Evolutionary conservation across 2,113 vertebrate genomes (phyloP), one percentile per base, ranked within the genome.

Genomic region (Erythrocercus mccallii): DNA sequence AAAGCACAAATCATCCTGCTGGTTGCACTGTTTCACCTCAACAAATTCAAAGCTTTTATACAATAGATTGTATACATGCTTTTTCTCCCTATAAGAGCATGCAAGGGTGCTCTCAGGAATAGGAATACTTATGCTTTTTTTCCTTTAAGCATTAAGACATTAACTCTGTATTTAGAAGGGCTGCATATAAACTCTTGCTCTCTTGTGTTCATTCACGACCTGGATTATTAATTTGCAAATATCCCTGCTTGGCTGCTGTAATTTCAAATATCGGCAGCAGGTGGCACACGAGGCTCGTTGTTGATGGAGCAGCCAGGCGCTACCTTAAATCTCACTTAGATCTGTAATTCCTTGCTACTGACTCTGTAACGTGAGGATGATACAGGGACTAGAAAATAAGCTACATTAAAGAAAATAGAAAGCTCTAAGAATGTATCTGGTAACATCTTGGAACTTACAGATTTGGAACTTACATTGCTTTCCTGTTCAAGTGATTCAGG

Each of bases 251-350:
- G 0, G 47, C 18, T 78, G 62, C 77, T 95, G 95, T 53, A 80
- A 40, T 93, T 83, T 65, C 83, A 57, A 12, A 0, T 11, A 20
- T 40, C 28, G 61, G 30, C 73, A 6, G 30, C 45, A 96, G 96
- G 77, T 93, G 96, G 90, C 86, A 56, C 25, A 57, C 21, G 7
- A 86, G 47, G 61, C 61, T 87, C 50, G 10, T 1, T 77, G 50
- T 53, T 88, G 53, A 37, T 1, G 3, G 61, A 51, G 64, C 0
- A 69, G 45, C 40, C 6, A 30, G 0, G 62, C 0, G 0, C 69
- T 48, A 8, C n/a, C 66, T 45, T 14, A 85, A 94, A 45, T 30
- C 45, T 31, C 45, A 2, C 31, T 15, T 9, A 28, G 18, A 22
- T 16, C 38, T 66, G 1, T 10, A 40, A 48, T 77, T 82, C 33